Percentiles rank a stretch among this genome's conserved stretches.
Conservation (phyloP, 2,888 invertebrate genomes). For the Leptarthrus brevirostris region DNA sequence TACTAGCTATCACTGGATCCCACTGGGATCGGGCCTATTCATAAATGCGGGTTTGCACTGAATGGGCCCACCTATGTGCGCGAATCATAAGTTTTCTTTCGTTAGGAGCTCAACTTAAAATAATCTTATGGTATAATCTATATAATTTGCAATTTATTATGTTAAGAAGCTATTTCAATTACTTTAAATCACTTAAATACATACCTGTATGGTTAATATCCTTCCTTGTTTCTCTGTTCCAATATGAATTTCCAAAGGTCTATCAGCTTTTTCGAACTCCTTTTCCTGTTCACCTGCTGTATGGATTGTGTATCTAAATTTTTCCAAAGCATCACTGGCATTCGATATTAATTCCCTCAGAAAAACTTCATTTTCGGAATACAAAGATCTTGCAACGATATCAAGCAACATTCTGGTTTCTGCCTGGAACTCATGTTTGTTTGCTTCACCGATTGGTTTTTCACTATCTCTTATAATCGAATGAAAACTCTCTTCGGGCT, state of each 20-base stretch:
- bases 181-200: slow-evolving; percentile 38
- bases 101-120: too few relatives aligned
- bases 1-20: too few relatives aligned
- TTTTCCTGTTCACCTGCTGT: slow-evolving; percentile 68
- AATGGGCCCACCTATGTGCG: too few relatives aligned
- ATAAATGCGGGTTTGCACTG: too few relatives aligned
- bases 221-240: slow-evolving; percentile 87
- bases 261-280: slow-evolving; percentile 71
- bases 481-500: slow-evolving; percentile 54
- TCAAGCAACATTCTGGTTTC: slow-evolving; percentile 95
- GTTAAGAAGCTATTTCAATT: too few relatives aligned
- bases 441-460: slow-evolving; percentile 61
- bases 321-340: slow-evolving; percentile 96
- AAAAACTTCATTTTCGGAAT: slow-evolving; percentile 98
- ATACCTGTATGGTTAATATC: slow-evolving; percentile 87
- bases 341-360: slow-evolving; percentile 96
- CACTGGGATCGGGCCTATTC: too few relatives aligned
- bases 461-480: slow-evolving; percentile 59
- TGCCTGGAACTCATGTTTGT: slow-evolving; percentile 93
- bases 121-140: too few relatives aligned
- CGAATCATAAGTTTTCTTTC: too few relatives aligned
- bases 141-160: too few relatives aligned
- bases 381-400: slow-evolving; percentile 96
- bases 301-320: slow-evolving; percentile 83
- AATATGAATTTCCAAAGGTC: slow-evolving; percentile 87